phyloP scores from a whole-genome alignment of 2,113 vertebrate genomes.

The Lycocorax pyrrhopterus region DNA sequence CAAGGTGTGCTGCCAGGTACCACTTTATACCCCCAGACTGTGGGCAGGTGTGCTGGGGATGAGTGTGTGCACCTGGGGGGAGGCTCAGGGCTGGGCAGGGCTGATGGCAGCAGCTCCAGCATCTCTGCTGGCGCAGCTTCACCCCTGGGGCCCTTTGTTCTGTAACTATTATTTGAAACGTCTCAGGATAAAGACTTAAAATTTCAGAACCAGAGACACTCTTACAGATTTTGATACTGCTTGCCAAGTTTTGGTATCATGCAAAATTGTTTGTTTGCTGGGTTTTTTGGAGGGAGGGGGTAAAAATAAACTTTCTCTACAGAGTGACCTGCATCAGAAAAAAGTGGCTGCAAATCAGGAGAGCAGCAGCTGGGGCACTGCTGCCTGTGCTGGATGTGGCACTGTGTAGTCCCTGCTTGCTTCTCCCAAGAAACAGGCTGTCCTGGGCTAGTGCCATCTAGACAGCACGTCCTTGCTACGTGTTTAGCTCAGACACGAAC shows the following conservation, averaged over 20 bases:
- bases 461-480: neutral
- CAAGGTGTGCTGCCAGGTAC: fast-evolving
- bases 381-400: neutral
- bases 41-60: neutral
- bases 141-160: neutral
- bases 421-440: neutral
- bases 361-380: neutral
- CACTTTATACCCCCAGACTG: neutral
- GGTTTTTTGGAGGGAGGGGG: too few species aligned
- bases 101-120: neutral
- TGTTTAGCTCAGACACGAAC: neutral
- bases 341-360: neutral
- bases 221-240: neutral
- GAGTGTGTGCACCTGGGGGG: neutral
- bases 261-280: neutral
- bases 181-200: neutral
- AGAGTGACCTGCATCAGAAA: neutral
- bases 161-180: neutral
- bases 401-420: neutral
- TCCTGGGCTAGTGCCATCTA: neutral
- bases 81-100: neutral
- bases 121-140: neutral
- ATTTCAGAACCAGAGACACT: neutral
- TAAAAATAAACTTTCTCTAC: neutral
- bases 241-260: neutral